These are phyloP conservation scores for Desmophyllum pertusum DNA, from an alignment of 92 coral and sea anemone genomes.

Conservation along the genomic window DNA sequence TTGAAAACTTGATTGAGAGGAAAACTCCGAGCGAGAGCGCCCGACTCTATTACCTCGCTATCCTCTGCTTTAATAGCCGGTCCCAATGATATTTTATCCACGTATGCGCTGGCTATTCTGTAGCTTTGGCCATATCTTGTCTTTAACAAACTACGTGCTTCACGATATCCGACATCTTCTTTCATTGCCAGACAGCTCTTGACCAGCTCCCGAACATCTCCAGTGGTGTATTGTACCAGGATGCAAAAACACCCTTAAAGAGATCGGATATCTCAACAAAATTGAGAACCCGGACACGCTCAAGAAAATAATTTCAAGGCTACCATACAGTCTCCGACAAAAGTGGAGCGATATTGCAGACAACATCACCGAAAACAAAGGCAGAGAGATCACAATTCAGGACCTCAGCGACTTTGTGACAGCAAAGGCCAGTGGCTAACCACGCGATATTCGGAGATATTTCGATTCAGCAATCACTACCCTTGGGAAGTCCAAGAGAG, in stretches of 20 bases:
- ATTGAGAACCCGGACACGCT: slow-evolving; percentile 36
- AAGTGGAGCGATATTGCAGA: slow-evolving; percentile 40
- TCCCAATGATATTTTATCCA: too few relatives aligned
- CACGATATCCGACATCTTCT: neutral
- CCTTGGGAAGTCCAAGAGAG: too few relatives aligned
- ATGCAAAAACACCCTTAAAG: slow-evolving; percentile 31
- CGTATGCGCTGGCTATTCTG: slow-evolving; percentile 10
- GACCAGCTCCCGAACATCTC: neutral
- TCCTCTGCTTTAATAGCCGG: slow-evolving; percentile 2
- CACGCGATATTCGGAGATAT: slow-evolving; percentile 16
- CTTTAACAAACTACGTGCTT: neutral
- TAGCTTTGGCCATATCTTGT: neutral
- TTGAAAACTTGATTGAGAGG: slow-evolving; percentile 13
- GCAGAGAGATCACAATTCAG: slow-evolving; percentile 21
- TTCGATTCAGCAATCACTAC: too few relatives aligned
- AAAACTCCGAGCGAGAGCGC: slow-evolving; percentile 2
- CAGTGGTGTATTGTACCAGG: neutral
- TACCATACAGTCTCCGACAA: slow-evolving; percentile 26
- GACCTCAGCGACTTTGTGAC: slow-evolving; percentile 16
- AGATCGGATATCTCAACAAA: slow-evolving; percentile 34
- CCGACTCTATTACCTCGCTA: neutral
- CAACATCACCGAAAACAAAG: slow-evolving; percentile 37
- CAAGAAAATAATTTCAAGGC: slow-evolving; percentile 20
- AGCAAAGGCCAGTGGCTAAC: neutral
- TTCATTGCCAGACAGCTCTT: slow-evolving; percentile 2